Conservation (phyloP, 1,140 invertebrate species). For the Drosophila navojoa region DNA sequence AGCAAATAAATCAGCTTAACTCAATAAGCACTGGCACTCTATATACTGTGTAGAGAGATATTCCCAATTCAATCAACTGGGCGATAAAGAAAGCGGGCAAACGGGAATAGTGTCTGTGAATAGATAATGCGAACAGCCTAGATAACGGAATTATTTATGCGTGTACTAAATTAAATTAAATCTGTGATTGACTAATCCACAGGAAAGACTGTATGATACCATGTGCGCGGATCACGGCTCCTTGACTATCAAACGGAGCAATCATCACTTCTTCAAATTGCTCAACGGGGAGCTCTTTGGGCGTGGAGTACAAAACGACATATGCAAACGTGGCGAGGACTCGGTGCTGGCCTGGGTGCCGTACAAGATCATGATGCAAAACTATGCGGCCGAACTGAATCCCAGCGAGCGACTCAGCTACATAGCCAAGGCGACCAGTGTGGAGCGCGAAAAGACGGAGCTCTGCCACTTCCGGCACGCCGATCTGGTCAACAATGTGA, state of each 20-base stretch:
- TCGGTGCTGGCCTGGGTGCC: constrained; percentile 76
- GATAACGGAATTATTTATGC: constrained; percentile 50
- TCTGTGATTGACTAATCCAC: constrained; percentile 29
- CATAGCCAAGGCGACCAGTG: constrained; percentile 74
- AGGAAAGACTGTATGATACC: constrained; percentile 70
- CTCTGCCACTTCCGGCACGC: constrained; percentile 74
- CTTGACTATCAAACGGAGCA: constrained; percentile 55
- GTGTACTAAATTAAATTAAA: constrained; percentile 28
- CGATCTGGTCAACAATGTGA: constrained; percentile 70
- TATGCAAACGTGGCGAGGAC: constrained; percentile 47
- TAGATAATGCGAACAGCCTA: constrained; percentile 47
- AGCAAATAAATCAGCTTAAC: constrained; percentile 16
- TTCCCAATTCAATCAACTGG: constrained; percentile 37
- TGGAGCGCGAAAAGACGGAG: constrained; percentile 72
- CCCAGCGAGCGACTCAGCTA: constrained; percentile 73
- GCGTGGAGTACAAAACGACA: constrained; percentile 56
- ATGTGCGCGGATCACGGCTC: constrained; percentile 72
- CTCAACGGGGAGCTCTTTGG: constrained; percentile 69
- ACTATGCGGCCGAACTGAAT: constrained; percentile 68
- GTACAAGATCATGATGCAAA: constrained; percentile 57
- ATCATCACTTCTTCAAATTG: constrained; percentile 66
- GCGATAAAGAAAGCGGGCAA: constrained; percentile 23
- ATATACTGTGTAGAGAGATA: background rate
- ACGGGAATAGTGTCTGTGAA: constrained; percentile 20
- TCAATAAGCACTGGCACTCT: constrained; percentile 5